Evolutionary conservation across 2,888 invertebrate genomes (phyloP), one percentile per base, ranked within the genome.

Genomic region (Linyphia triangularis): DNA sequence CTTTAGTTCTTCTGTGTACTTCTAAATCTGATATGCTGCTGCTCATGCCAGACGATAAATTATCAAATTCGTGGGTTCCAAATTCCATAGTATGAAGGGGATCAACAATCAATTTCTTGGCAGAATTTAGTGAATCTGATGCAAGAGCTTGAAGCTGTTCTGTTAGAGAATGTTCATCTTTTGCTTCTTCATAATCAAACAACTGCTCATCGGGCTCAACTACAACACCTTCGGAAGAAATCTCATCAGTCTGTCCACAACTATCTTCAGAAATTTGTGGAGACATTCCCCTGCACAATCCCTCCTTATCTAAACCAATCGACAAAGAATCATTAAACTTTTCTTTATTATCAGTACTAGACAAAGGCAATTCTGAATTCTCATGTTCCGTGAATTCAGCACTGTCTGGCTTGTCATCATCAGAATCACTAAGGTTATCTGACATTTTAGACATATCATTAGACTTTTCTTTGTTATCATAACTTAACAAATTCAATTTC

Each of bases 391-490:
- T 33, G 19, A 37, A 51, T n/a, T 59, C 59, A 59, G 33, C 24
- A 4, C 57, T n/a, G n/a, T 28, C 9, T 5, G 16, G 10, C 59
- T 30, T 30, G 28, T 69, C 67, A 51, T 33, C 57, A 19, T 28
- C 3, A 26, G 37, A 16, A 28, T 85, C 59, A 63, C 51, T 69
- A 43, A 24, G 69, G 24, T 26, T 24, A 57, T 85, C 70, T 24
- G 67, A 69, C 79, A 69, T 79, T 79, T 79, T 72, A 24, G 30
- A 19, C 10, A 72, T 72, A 82, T 72, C 70, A 79, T 67, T 43
- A 22, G 67, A 67, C 33, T 86, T 43, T 13, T 88, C 90, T 81
- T 91, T 91, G 19, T 86, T 84, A 86, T 91, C 91, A 16, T n/a
- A n/a, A n/a, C n/a, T n/a, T n/a, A n/a, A n/a, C n/a, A n/a, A n/a